Evolutionary conservation across 2,797 vertebrate species (phyloP), one percentile per base, ranked within the genome.

Genomic region (Dendrocincla tyrannina): DNA sequence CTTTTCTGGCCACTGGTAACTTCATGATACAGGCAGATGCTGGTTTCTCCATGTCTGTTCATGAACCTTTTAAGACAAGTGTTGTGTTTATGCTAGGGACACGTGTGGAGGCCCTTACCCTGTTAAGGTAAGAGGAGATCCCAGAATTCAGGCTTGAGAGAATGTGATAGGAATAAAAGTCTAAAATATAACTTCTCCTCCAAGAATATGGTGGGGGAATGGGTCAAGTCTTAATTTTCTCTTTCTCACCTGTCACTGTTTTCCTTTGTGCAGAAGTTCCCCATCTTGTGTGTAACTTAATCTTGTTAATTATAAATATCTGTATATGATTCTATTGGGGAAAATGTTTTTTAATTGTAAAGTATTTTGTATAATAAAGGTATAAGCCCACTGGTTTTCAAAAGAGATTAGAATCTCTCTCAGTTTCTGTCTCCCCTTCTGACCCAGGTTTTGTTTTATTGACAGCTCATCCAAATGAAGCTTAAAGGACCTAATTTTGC

Each of bases 291-390:
- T 96, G 92, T 96, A 92, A 95, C 87, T 89, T 73, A 94, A 95
- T 95, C 81, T 97, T 95, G 94, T 97, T 95, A 85, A 95, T 97
- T 98, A 98, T 98, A 97, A 98, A 98, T 97, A 98, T 96, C 94
- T 98, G 96, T 97, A 98, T 97, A 98, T 97, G 97, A 98, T 97
- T 98, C 82, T 97, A 95, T 63, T 85, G 81, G 86, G 82, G 28
- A 83, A 95, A 96, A 87, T 90, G 91, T 94, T 97, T 97, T 97
- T 97, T 98, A 98, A 97, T 93, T 98, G 97, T 98, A 97, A 98
- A 97, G 91, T 98, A 98, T 97, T 98, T 98, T 98, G 96, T 98
- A 98, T 95, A 96, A 96, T 98, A 97, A 95, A 94, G 93, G 23
- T 69, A 27, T 53, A 72, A 76, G 11, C 53, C 60, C 49, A 39